Conservation (phyloP, 2,113 vertebrate species). For the Cyprinodon brontotheroides region DNA sequence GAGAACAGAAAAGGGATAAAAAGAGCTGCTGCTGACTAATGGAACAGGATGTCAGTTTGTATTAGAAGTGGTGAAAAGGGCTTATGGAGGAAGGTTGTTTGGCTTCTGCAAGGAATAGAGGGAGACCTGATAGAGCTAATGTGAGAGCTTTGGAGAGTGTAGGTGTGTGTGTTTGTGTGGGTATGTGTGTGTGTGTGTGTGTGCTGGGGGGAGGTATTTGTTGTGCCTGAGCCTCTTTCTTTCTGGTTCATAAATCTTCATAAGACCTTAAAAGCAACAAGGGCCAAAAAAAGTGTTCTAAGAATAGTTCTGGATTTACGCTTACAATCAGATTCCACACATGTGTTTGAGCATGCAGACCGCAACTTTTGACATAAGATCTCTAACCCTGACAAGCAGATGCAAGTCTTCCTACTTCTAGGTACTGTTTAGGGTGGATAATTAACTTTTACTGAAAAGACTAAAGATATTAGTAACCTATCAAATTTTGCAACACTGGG, state of each 20-base stretch:
- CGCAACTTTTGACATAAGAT: conserved; percentile 18
- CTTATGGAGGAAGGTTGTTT: conserved; percentile 29
- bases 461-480: conserved; percentile 28
- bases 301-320: conserved; percentile 56
- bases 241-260: conserved; percentile 64
- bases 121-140: conserved; percentile 15
- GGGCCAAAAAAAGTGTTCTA: conserved; percentile 58
- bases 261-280: conserved; percentile 58
- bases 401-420: conserved; percentile 17
- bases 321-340: conserved; percentile 27
- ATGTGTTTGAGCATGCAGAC: conserved; percentile 45
- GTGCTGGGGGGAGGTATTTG: conserved; percentile 39
- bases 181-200: too few relatives aligned
- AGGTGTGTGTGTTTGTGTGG: background rate
- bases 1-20: conserved; percentile 9
- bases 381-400: conserved; percentile 19
- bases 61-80: conserved; percentile 37
- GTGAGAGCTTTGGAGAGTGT: conserved; percentile 13
- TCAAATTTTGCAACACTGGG: conserved; percentile 24
- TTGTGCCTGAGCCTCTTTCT: conserved; percentile 35
- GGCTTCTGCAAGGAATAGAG: conserved; percentile 35
- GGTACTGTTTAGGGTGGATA: conserved; percentile 36
- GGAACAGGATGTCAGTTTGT: conserved; percentile 39
- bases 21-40: conserved; percentile 32
- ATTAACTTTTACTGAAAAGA: conserved; percentile 38